Conservation (phyloP, 1,140 invertebrate genomes). For the Drosophila lini region DNA sequence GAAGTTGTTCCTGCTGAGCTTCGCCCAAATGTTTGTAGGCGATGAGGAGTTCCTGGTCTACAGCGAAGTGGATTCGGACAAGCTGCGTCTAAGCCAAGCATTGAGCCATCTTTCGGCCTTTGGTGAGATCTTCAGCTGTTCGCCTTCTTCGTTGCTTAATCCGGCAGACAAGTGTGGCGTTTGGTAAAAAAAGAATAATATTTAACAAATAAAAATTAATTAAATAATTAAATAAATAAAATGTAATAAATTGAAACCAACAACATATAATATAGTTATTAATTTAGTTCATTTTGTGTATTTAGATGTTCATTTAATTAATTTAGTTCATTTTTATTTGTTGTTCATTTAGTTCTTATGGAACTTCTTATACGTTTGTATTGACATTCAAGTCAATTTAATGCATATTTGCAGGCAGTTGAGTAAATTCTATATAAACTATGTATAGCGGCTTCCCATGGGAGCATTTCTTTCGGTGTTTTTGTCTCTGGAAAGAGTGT, state of each 20-base stretch:
- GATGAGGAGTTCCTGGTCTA: background rate
- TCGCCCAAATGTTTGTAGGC: background rate
- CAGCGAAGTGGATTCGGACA: background rate
- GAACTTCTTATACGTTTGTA: too few relatives aligned
- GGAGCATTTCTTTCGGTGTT: background rate
- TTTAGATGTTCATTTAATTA: too few relatives aligned
- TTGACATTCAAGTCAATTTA: background rate
- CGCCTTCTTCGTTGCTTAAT: background rate
- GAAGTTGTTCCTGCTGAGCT: background rate
- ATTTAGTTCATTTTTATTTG: too few relatives aligned
- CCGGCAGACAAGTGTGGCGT: background rate
- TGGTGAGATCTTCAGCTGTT: background rate
- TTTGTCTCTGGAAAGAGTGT: slow-evolving; percentile 6
- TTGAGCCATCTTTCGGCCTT: background rate
- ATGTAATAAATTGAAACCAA: background rate
- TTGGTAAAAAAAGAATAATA: background rate
- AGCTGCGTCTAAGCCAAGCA: background rate
- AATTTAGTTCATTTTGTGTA: too few relatives aligned
- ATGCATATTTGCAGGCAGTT: background rate
- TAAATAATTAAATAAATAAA: background rate
- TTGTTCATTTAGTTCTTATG: background rate
- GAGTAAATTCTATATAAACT: too few relatives aligned
- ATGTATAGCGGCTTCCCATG: too few relatives aligned
- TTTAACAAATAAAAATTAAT: background rate
- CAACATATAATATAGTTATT: background rate